These are phyloP conservation scores for Odobenus rosmarus DNA, from an alignment of 2,113 vertebrate species.

Conservation along the genomic window DNA sequence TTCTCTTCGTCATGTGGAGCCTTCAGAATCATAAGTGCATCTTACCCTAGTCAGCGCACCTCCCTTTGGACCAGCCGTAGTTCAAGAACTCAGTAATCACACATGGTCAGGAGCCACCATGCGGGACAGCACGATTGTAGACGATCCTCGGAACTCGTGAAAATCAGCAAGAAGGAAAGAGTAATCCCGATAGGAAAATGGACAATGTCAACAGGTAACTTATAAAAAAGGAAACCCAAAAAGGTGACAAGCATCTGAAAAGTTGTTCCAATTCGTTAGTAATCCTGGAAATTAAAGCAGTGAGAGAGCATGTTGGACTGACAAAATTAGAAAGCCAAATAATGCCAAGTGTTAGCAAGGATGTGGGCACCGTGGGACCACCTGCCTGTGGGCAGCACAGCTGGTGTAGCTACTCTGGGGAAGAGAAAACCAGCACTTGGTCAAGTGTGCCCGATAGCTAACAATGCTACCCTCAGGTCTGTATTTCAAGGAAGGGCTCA, in stretches of 20 bases:
- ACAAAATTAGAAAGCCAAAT: not conserved
- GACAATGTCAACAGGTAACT: not conserved
- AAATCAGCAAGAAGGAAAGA: not conserved
- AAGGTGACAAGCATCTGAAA: not conserved
- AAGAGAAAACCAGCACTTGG: not conserved
- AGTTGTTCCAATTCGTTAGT: not conserved
- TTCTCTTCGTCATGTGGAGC: not conserved
- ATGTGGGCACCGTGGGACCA: accelerated
- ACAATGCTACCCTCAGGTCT: not conserved
- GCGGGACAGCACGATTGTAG: not conserved
- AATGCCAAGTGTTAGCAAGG: not conserved
- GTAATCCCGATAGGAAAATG: not conserved
- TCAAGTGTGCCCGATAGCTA: accelerated
- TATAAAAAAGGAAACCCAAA: not conserved
- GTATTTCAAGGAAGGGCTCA: not conserved
- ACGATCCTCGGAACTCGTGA: not conserved
- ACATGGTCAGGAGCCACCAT: no score
- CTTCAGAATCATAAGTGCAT: not conserved
- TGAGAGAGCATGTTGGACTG: not conserved
- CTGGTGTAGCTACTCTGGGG: no score
- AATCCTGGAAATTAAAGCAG: not conserved
- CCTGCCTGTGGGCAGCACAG: not conserved
- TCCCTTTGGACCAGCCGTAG: not conserved
- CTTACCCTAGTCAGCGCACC: not conserved
- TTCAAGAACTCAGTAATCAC: not conserved